phyloP scores from a whole-genome alignment of 1,140 invertebrate genomes.

The Conus ventricosus region DNA sequence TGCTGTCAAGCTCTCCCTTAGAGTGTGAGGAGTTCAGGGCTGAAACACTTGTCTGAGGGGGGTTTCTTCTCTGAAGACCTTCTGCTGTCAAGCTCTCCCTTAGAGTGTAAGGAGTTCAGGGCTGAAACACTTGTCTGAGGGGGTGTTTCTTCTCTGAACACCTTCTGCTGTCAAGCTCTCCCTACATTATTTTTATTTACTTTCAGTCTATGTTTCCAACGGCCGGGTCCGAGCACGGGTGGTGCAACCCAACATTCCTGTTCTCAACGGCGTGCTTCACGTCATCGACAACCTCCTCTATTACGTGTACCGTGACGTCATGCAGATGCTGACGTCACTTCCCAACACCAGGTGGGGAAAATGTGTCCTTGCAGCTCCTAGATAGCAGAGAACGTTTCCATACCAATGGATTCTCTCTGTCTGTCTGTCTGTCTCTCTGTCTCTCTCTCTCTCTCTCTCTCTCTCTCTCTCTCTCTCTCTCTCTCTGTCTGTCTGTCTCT shows the following conservation, averaged over 20 bases:
- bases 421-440: not conserved
- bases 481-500: no score
- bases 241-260: constrained; percentile 64
- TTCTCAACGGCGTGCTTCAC: constrained; percentile 80
- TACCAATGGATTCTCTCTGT: no score
- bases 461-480: not conserved
- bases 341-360: constrained; percentile 75
- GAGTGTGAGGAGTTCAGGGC: no score
- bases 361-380: not conserved
- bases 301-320: constrained; percentile 74
- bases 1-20: no score
- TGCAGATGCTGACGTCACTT: constrained; percentile 49
- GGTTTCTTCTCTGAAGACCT: no score
- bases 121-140: no score
- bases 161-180: no score
- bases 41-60: no score
- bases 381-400: no score
- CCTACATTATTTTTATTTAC: not conserved
- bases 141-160: no score
- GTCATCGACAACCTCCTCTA: constrained; percentile 82
- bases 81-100: no score
- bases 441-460: not conserved
- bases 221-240: constrained; percentile 63
- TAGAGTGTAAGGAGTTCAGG: no score
- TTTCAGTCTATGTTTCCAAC: constrained; percentile 67